phyloP scores from a whole-genome alignment of 2,888 invertebrate species.

The Troides aeacus region DNA sequence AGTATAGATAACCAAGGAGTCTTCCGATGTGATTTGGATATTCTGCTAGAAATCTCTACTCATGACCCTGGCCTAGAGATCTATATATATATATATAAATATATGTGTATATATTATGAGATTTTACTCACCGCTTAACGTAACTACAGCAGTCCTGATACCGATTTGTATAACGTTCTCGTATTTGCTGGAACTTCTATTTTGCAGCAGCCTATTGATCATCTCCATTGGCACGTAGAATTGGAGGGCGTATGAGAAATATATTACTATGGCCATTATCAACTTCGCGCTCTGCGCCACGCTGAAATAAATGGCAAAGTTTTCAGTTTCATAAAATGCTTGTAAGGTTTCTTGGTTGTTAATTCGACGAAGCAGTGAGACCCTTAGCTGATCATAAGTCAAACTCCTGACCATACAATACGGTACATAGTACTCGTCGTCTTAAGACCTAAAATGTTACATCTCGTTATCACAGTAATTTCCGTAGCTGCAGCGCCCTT shows the following conservation, averaged over 20 bases:
- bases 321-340: neutral
- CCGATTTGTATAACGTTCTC: constrained; percentile 76
- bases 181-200: constrained; percentile 53
- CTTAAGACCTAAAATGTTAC: no score
- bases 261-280: constrained; percentile 91
- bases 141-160: constrained; percentile 70
- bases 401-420: no score
- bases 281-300: constrained; percentile 88
- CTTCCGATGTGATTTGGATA: no score
- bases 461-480: no score
- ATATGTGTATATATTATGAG: neutral
- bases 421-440: no score
- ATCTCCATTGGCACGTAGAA: constrained; percentile 96
- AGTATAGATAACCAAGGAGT: no score
- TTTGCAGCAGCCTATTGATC: constrained; percentile 85
- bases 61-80: no score
- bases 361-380: no score
- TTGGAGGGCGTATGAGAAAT: constrained; percentile 94
- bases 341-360: no score
- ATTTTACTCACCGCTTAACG: constrained; percentile 52
- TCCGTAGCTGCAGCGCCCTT: no score
- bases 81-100: neutral
- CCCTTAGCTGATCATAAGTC: no score
- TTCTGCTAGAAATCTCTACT: no score
- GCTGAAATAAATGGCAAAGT: constrained; percentile 61